Evolutionary conservation across 2,113 vertebrate genomes (phyloP).

Genomic region (Aegypius monachus): DNA sequence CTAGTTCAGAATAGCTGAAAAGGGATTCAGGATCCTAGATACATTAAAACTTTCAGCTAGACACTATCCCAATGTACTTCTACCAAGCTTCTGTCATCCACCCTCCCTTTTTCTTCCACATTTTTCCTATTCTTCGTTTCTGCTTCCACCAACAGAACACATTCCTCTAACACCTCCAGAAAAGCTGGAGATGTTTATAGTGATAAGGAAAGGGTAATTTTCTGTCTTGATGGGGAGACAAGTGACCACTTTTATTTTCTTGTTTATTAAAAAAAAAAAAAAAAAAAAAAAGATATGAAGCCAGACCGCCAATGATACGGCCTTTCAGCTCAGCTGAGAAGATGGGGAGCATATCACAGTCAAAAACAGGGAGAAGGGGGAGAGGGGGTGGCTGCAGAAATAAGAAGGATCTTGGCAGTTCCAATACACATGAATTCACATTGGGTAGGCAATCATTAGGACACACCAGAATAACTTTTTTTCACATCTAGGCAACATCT

Average conservation of each 20-base stretch:
- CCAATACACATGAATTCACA: neutral
- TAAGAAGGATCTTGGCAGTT: neutral
- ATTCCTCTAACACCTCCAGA: neutral
- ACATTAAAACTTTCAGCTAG: neutral
- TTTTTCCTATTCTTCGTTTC: neutral
- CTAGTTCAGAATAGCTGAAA: neutral
- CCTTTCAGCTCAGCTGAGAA: neutral
- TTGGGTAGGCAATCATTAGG: neutral
- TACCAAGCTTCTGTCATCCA: neutral
- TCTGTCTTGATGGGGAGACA: neutral
- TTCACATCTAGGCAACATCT: neutral
- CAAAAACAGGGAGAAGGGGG: accelerated
- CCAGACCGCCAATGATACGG: neutral
- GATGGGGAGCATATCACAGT: neutral
- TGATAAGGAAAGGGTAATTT: neutral
- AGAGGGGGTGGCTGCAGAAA: neutral
- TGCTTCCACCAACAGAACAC: neutral
- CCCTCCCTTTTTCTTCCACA: neutral
- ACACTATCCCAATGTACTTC: neutral
- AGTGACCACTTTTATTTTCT: neutral
- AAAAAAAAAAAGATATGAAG: neutral
- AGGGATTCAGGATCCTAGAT: neutral
- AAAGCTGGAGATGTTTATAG: neutral
- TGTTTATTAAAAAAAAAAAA: neutral
- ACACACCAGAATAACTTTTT: neutral